These are phyloP conservation scores for Nerophis lumbriciformis DNA, from an alignment of 2,113 vertebrate genomes.

Conservation along the genomic window DNA sequence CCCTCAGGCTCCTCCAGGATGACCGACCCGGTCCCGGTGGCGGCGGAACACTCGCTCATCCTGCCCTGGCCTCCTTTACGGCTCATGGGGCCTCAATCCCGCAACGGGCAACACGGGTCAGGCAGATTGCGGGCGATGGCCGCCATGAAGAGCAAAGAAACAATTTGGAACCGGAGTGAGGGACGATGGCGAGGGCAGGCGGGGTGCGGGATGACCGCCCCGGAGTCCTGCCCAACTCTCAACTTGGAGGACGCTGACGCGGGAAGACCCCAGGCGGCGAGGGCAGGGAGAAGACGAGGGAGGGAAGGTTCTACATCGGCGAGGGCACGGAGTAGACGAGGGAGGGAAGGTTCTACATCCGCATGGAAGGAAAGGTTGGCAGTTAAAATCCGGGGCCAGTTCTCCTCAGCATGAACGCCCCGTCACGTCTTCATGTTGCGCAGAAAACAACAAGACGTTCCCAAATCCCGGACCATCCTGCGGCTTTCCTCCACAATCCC, in stretches of 20 bases:
- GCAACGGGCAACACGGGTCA: constrained; percentile 5
- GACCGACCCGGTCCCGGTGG: constrained; percentile 77
- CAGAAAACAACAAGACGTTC: constrained; percentile 9
- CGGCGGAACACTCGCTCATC: constrained; percentile 73
- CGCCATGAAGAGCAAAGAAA: neutral
- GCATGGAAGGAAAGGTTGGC: too few species aligned
- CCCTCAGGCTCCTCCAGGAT: constrained; percentile 76
- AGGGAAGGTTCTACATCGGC: neutral
- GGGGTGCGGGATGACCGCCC: neutral
- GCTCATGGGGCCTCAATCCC: constrained; percentile 63
- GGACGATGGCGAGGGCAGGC: neutral
- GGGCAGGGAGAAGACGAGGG: neutral
- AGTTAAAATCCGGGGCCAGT: neutral
- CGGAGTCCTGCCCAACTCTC: neutral
- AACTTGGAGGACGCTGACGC: neutral
- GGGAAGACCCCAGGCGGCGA: too few species aligned
- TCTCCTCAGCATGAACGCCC: constrained; percentile 2
- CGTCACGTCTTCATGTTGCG: neutral
- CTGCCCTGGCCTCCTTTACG: constrained; percentile 48
- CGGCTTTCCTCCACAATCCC: constrained; percentile 32
- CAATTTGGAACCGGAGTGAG: too few species aligned
- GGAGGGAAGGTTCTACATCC: neutral
- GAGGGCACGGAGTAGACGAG: neutral
- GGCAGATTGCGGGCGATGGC: neutral
- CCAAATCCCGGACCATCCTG: constrained; percentile 15